Conservation (phyloP, 2,888 invertebrate species). For the Callosobruchus maculatus region DNA sequence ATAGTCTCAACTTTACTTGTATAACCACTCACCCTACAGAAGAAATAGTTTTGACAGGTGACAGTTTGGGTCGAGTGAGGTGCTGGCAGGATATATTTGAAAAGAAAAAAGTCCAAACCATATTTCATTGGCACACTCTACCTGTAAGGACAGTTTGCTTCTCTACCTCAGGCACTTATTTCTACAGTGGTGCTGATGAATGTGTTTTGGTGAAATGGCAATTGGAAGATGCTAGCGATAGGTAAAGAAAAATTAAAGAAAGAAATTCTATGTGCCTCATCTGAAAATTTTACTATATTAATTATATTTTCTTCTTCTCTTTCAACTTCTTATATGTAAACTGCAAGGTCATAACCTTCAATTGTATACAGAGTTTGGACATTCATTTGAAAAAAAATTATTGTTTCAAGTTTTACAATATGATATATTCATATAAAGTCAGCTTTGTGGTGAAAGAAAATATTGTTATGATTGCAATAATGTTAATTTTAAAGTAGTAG, state of each 20-base stretch:
- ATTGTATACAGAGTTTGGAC: too few relatives aligned
- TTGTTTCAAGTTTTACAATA: too few relatives aligned
- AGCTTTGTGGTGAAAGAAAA: too few relatives aligned
- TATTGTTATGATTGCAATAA: too few relatives aligned
- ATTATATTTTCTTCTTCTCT: too few relatives aligned
- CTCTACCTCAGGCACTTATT: constrained; percentile 60
- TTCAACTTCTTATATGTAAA: too few relatives aligned
- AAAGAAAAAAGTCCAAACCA: constrained; percentile 42
- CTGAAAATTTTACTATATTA: too few relatives aligned
- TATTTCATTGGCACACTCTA: constrained; percentile 76
- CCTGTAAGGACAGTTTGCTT: constrained; percentile 65
- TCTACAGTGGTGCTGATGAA: constrained; percentile 76
- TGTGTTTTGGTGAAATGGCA: constrained; percentile 76
- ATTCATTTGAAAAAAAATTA: too few relatives aligned
- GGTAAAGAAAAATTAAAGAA: neutral
- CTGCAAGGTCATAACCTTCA: too few relatives aligned
- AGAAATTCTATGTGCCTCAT: too few relatives aligned
- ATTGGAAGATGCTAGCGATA: constrained; percentile 46
- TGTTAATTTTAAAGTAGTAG: too few relatives aligned
- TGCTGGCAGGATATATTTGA: constrained; percentile 57
- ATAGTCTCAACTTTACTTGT: constrained; percentile 54
- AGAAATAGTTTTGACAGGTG: constrained; percentile 64
- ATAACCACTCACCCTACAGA: constrained; percentile 66
- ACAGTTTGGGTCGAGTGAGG: constrained; percentile 60
- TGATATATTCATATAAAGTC: too few relatives aligned